Percentiles rank a stretch among this genome's conserved stretches.
These are phyloP conservation scores for Bos taurus DNA, from an alignment of 2,113 vertebrate genomes.

Conservation along the genomic window ARS-UCD2.0 NC_037350.1:10946001-10946500, in stretches of 20 bases:
- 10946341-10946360: not conserved
- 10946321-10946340: not conserved
- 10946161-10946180: not conserved
- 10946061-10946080: not conserved
- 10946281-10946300: fast-evolving
- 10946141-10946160: too few relatives aligned
- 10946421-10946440: not conserved
- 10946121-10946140: not conserved
- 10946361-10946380: not conserved
- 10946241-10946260: fast-evolving
- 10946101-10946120: not conserved
- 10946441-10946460: not conserved
- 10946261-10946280: not conserved
- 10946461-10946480: not conserved
- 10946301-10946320: fast-evolving
- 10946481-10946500: not conserved
- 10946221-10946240: not conserved
- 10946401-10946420: not conserved
- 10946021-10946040: not conserved
- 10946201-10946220: not conserved
- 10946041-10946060: not conserved
- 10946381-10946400: not conserved
- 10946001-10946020: not conserved
- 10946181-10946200: not conserved
- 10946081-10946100: not conserved